Percentiles rank a stretch among this genome's conserved stretches.
Evolutionary conservation across 2,888 invertebrate species (phyloP).

Genomic region (Leptura quadrifasciata): DNA sequence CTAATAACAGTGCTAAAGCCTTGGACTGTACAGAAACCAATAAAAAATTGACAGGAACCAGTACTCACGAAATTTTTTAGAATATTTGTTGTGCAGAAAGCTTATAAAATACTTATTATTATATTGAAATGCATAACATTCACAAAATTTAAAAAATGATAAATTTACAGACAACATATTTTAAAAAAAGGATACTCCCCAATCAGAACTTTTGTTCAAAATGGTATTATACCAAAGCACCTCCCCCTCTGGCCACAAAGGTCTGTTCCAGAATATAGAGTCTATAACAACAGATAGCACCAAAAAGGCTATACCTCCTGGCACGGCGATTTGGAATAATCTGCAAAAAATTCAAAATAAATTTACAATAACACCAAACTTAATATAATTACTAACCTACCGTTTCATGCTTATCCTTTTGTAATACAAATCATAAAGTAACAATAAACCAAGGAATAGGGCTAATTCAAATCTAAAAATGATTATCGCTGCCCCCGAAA

Average conservation of each 20-base stretch:
- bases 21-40: no score
- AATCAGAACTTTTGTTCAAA: slow-evolving; percentile 94
- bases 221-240: slow-evolving; percentile 97
- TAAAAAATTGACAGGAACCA: no score
- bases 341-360: slow-evolving; percentile 74
- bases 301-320: slow-evolving; percentile 82
- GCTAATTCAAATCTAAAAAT: slow-evolving; percentile 94
- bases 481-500: slow-evolving; percentile 91
- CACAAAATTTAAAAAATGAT: no score
- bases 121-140: no score
- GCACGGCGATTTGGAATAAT: slow-evolving; percentile 82
- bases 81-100: no score
- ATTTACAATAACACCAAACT: slow-evolving; percentile 35
- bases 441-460: slow-evolving; percentile 89
- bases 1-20: no score
- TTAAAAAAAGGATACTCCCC: slow-evolving; percentile 93
- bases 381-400: slow-evolving; percentile 74
- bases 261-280: slow-evolving; percentile 93
- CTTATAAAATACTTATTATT: no score
- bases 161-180: no score
- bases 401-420: slow-evolving; percentile 81
- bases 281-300: slow-evolving; percentile 87
- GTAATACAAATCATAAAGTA: slow-evolving; percentile 86
- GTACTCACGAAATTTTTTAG: no score
- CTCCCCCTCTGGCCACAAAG: slow-evolving; percentile 98